Evolutionary conservation across 2,113 vertebrate species (phyloP).

Genomic region (Pelvicachromis taeniatus): DNA sequence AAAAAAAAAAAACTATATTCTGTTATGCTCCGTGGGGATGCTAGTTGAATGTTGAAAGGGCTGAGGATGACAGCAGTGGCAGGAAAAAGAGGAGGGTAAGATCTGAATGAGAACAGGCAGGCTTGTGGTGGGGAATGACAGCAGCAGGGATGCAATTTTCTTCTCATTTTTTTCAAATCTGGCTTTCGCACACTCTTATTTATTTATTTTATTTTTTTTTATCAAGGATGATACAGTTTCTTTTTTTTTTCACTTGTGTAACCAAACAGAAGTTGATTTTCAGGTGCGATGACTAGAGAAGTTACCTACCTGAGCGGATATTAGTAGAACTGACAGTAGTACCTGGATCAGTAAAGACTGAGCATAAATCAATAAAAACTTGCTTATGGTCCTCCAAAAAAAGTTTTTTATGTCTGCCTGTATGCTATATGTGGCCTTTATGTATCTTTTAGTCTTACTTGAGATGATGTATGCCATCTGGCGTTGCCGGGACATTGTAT

Average conservation of each 20-base stretch:
- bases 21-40: conserved; percentile 41
- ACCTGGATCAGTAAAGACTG: neutral
- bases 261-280: neutral
- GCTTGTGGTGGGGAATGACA: conserved; percentile 16
- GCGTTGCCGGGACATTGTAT: conserved; percentile 86
- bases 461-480: conserved; percentile 83
- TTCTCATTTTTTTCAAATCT: neutral
- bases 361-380: neutral
- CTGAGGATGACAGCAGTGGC: conserved; percentile 58
- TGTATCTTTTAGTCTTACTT: conserved; percentile 70
- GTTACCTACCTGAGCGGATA: neutral
- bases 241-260: neutral
- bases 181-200: neutral
- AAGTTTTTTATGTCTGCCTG: neutral
- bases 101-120: conserved; percentile 40
- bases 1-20: neutral
- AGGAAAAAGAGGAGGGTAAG: conserved; percentile 34
- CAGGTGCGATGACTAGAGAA: neutral
- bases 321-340: neutral
- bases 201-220: neutral
- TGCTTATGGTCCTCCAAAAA: neutral
- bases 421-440: neutral
- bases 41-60: conserved; percentile 57
- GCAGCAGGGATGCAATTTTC: neutral
- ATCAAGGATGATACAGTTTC: neutral